phyloP scores from a whole-genome alignment of 2,113 vertebrate species.

The Chlamydotis undulata region DNA sequence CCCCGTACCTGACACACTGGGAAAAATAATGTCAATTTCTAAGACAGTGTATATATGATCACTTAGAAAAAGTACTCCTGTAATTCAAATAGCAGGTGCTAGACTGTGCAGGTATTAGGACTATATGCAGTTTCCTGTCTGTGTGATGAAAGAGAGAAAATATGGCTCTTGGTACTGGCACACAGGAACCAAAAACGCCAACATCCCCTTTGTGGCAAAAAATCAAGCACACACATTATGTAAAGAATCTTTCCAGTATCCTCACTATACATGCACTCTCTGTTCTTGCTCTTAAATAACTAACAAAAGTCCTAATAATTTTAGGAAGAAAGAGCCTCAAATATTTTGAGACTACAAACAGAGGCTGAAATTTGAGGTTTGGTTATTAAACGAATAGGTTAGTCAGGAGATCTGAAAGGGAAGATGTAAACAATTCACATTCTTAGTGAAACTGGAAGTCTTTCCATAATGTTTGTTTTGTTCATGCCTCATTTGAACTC shows the following conservation, averaged over 20 bases:
- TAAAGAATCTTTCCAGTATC: not conserved
- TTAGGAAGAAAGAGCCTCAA: not conserved
- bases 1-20: not conserved
- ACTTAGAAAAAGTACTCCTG: not conserved
- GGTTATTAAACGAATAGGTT: not conserved
- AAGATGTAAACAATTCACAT: not conserved
- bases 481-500: conserved; percentile 4
- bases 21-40: not conserved
- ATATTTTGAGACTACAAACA: not conserved
- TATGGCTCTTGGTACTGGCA: not conserved
- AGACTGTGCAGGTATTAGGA: not conserved
- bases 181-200: not conserved
- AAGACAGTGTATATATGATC: not conserved
- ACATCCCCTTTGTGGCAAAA: not conserved
- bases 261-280: not conserved
- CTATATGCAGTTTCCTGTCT: not conserved
- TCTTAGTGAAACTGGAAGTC: conserved; percentile 5
- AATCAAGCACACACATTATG: fast-evolving
- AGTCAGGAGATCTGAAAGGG: not conserved
- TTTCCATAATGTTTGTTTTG: not conserved
- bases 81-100: not conserved
- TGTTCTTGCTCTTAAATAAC: not conserved
- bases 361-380: not conserved
- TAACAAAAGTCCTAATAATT: not conserved
- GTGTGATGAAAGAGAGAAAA: not conserved